phyloP scores from a whole-genome alignment of 2,113 vertebrate species.

The Phylloscopus whistleri region DNA sequence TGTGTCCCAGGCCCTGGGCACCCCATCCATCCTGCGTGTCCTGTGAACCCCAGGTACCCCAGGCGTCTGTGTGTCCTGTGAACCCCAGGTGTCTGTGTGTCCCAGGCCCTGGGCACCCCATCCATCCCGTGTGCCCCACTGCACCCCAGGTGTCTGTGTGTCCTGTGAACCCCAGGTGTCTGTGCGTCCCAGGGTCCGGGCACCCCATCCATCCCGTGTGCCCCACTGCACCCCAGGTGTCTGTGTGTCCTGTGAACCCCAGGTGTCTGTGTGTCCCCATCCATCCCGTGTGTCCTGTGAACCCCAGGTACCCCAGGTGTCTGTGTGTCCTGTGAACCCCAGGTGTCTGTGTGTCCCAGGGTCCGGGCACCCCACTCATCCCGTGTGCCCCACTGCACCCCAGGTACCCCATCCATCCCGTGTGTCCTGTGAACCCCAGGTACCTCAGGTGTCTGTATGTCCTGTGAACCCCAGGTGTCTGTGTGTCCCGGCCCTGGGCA shows the following conservation, averaged over 20 bases:
- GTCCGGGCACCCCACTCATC: too few relatives aligned
- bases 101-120: too few relatives aligned
- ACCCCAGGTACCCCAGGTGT: too few relatives aligned
- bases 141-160: neutral
- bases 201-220: neutral
- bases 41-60: neutral
- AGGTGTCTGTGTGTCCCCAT: too few relatives aligned
- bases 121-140: neutral
- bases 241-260: neutral
- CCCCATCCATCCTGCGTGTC: neutral
- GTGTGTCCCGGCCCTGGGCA: neutral
- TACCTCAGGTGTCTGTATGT: too few relatives aligned
- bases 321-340: neutral
- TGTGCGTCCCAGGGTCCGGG: too few relatives aligned
- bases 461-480: neutral
- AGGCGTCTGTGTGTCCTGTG: fast-evolving
- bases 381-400: neutral
- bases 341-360: too few relatives aligned
- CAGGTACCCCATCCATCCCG: fast-evolving
- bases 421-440: neutral
- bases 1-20: too few relatives aligned
- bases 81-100: neutral
- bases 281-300: fast-evolving
- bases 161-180: neutral
- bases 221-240: neutral